Base-by-base conservation (phyloP, 1,140 invertebrate genomes). In the Thaumatotibia leucotreta region DNA sequence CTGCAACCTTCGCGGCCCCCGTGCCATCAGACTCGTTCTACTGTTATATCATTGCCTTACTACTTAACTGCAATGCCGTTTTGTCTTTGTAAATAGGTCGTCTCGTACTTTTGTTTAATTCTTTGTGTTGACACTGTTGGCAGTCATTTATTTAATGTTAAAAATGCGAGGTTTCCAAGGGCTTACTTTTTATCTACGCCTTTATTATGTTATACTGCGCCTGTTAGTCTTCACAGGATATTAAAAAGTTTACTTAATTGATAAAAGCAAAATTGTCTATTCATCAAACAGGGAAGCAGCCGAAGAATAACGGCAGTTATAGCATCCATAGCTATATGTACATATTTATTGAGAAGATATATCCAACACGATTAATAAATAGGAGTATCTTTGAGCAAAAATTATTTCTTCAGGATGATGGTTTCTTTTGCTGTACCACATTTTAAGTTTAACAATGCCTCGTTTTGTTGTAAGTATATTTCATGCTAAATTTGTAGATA, bases 1-100 rank as follows among this genome's bases (percentile, higher is more conserved):
- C 86, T 87, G 77, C 77, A 85, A 87, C 86, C 86, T 87, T 73
- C 69, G 78, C 68, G 84, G 84, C 83, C 86, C 79, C 79, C 67
- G 69, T 33, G 24, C 58, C 67, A 80, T 81, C 75, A 68, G 66
- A 73, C 70, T 35, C 29, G 70, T 73, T 73, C 67, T 64, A 63
- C 35, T 74, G 69, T 58, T 58, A 58, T 58, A 58, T 58, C 52
- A 58, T 58, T 58, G 24, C 52, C 52, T 58, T 58, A 58, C 52
- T 31, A 29, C 52, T 58, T 27, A 58, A 58, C 52, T 31, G 52
- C 52, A 58, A 58, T 58, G 52, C 4, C 52, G 52, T 54, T 23
- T 58, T 58, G 52, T 58, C 23, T 14, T 14, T n/a, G 24, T 58
- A 29, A 58, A 58, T 27, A 29, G 52, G 52, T 31, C 24, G 52